These are phyloP conservation scores for Paramormyrops kingsleyae DNA, from an alignment of 2,113 vertebrate species.

Conservation along the genomic window DNA sequence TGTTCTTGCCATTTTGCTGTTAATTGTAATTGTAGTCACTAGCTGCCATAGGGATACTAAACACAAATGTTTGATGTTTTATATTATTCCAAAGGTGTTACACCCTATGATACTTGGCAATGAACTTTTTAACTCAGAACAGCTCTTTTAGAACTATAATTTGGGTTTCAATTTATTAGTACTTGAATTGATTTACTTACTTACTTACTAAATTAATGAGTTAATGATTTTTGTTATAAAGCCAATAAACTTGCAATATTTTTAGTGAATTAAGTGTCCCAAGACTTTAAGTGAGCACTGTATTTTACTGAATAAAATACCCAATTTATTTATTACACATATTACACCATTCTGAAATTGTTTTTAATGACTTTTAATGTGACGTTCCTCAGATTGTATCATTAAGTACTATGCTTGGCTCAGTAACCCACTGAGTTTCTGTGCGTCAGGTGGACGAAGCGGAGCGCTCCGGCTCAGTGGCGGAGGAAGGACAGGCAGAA, in stretches of 20 bases:
- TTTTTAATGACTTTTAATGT: neutral
- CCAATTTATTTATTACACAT: neutral
- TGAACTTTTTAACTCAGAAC: neutral
- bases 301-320: neutral
- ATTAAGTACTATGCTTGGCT: slow-evolving; percentile 11
- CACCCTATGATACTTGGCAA: neutral
- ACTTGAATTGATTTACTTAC: neutral
- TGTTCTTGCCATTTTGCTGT: neutral
- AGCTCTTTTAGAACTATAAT: neutral
- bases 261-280: neutral
- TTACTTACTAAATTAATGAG: too few species aligned
- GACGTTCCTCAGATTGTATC: neutral
- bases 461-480: slow-evolving; percentile 95
- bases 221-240: neutral
- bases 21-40: neutral
- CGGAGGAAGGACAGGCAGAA: slow-evolving; percentile 89
- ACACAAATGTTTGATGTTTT: neutral
- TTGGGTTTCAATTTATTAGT: neutral
- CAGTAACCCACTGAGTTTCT: neutral
- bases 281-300: neutral
- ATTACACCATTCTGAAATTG: neutral
- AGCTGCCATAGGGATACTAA: neutral
- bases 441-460: slow-evolving; percentile 80
- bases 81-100: neutral
- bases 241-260: neutral